These are phyloP conservation scores for Lycaena phlaeas DNA, from an alignment of 2,888 invertebrate genomes.

Conservation along the genomic window DNA sequence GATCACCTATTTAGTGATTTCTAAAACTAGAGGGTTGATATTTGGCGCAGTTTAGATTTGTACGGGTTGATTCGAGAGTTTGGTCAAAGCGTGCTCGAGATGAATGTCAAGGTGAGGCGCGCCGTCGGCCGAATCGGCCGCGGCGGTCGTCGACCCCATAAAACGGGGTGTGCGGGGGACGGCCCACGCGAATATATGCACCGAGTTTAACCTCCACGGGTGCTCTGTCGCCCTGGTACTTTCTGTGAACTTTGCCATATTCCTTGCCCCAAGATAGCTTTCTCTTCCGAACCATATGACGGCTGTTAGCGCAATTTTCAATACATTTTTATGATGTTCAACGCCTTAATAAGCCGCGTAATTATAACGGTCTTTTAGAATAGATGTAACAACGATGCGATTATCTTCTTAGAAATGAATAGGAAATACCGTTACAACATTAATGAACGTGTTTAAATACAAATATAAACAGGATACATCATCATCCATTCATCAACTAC, in stretches of 20 bases:
- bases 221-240: conserved; percentile 56
- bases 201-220: conserved; percentile 51
- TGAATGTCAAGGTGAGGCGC: conserved; percentile 73
- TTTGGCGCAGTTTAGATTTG: conserved; percentile 30
- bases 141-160: conserved; percentile 59
- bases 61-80: conserved; percentile 58
- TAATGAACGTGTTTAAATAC: not conserved
- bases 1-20: too few relatives aligned
- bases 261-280: conserved; percentile 1
- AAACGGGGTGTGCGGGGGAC: conserved; percentile 38
- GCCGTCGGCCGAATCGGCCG: conserved; percentile 67
- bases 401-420: not conserved
- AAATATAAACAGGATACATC: not conserved
- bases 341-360: not conserved
- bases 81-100: conserved; percentile 63
- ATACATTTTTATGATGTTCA: too few relatives aligned
- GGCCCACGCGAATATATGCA: conserved; percentile 68
- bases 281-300: too few relatives aligned
- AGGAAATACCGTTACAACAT: not conserved
- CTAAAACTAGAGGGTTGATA: conserved; percentile 9
- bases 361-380: not conserved
- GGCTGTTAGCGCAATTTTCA: too few relatives aligned
- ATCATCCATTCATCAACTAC: too few relatives aligned
- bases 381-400: conserved; percentile 3
- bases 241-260: conserved; percentile 24